Evolutionary conservation across 2,888 invertebrate species (phyloP).

Genomic region (Tyria jacobaeae): DNA sequence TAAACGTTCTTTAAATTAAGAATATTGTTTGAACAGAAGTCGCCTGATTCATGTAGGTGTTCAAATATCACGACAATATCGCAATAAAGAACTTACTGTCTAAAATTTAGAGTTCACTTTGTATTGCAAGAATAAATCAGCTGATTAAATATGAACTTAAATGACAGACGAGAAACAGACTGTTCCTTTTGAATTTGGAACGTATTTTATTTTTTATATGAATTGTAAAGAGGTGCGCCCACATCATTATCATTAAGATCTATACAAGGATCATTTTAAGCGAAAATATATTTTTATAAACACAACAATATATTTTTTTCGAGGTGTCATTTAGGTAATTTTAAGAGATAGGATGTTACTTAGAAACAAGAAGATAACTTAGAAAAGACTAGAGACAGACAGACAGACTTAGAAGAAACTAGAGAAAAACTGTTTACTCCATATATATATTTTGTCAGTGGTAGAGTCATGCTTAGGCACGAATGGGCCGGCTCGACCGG

Average conservation of each 20-base stretch:
- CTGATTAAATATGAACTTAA: slow-evolving; percentile 42
- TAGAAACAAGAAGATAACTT: no score
- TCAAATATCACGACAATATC: slow-evolving; percentile 15
- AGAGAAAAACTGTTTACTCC: no score
- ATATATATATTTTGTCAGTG: no score
- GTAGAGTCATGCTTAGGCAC: no score
- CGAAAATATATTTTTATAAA: no score
- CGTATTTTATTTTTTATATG: background rate
- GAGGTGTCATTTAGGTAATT: no score
- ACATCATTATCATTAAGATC: no score
- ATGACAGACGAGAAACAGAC: slow-evolving; percentile 24
- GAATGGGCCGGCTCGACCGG: no score
- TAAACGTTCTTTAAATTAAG: slow-evolving; percentile 24
- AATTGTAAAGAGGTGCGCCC: background rate
- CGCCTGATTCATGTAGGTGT: slow-evolving; percentile 31
- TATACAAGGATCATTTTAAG: background rate
- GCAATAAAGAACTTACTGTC: slow-evolving; percentile 12
- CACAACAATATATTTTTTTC: no score
- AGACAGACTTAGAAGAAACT: no score
- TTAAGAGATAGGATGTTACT: no score
- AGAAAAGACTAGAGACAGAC: no score
- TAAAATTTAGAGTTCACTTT: slow-evolving; percentile 7
- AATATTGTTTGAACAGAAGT: slow-evolving; percentile 41
- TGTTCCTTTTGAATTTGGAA: slow-evolving; percentile 5
- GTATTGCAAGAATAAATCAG: slow-evolving; percentile 25